Evolutionary conservation across 2,888 invertebrate genomes (phyloP), one percentile per base, ranked within the genome.

Genomic region (Sepiola atlantica): DNA sequence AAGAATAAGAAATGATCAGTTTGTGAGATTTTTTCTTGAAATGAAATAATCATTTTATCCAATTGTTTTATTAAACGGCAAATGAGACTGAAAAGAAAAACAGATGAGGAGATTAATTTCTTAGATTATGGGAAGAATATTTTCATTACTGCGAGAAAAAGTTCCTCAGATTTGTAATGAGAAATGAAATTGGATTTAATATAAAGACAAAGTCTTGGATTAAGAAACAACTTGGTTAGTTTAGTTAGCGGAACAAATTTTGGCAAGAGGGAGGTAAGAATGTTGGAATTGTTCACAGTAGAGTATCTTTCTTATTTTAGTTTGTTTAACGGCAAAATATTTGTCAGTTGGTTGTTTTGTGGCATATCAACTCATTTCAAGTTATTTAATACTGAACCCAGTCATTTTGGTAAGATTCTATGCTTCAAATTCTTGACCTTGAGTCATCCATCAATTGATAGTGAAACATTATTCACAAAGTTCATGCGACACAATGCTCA

Each of bases 181-280:
- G n/a, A 77, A 77, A 77, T 77, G 77, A 77, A 77, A 77, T 77
- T 77, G 28, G 77, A n/a, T 77, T 77, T 77, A 77, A 61, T 61
- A 61, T 28, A 61, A 61, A 61, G 4, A n/a, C 8, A 45, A 14
- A 16, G 77, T 1, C 28, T n/a, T 28, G 77, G n/a, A n/a, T 77
- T 77, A 77, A 77, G n/a, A 77, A 77, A 16, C 28, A 77, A n/a
- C 28, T 77, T 77, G n/a, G 77, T 77, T 77, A 77, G n/a, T 61
- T 21, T 24, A 24, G 21, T 77, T 77, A n/a, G 77, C 18, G 14
- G 0, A 77, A n/a, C 10, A 10, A 77, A 77, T 77, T 77, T 77
- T n/a, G 2, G 14, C 28, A n/a, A 77, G 77, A 77, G 28, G n/a
- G 77, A n/a, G 28, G 14, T 14, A 77, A 77, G 12, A 12, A 77